These are phyloP conservation scores for Oopsacas minuta DNA, from an alignment of 37 sponge, comb jelly and placozoan genomes.

Conservation along the genomic window DNA sequence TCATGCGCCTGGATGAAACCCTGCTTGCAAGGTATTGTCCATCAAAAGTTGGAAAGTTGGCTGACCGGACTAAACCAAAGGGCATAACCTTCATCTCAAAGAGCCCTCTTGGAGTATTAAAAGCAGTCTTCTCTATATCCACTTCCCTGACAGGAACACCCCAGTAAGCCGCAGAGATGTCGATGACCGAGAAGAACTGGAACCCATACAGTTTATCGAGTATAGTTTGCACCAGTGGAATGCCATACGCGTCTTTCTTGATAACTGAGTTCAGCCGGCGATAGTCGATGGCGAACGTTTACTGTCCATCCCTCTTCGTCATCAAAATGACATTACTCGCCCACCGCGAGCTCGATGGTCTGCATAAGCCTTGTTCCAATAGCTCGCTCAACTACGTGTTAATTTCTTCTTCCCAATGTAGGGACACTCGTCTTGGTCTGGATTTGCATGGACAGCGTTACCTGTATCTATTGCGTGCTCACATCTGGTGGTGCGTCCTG, in stretches of 20 bases:
- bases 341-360: conserved; percentile 30
- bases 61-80: conserved; percentile 50
- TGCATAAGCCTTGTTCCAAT: conserved; percentile 24
- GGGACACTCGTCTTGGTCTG: conserved; percentile 28
- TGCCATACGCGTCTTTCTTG: conserved; percentile 35
- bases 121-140: conserved; percentile 39
- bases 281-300: conserved; percentile 47
- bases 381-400: conserved; percentile 24
- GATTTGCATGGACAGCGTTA: neutral
- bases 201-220: conserved; percentile 31
- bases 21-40: conserved; percentile 23
- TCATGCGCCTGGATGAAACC: neutral
- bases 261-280: conserved; percentile 37
- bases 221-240: conserved; percentile 46
- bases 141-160: conserved; percentile 34
- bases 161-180: conserved; percentile 49
- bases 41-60: conserved; percentile 60
- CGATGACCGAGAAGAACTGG: conserved; percentile 34
- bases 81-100: conserved; percentile 56
- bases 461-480: conserved; percentile 24
- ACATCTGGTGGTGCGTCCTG: conserved; percentile 1
- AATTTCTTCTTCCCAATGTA: conserved; percentile 21
- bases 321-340: conserved; percentile 32
- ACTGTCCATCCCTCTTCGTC: conserved; percentile 33
- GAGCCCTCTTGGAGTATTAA: conserved; percentile 38